Evolutionary conservation across 2,113 vertebrate genomes (phyloP).

Genomic region (Pyrgilauda ruficollis): DNA sequence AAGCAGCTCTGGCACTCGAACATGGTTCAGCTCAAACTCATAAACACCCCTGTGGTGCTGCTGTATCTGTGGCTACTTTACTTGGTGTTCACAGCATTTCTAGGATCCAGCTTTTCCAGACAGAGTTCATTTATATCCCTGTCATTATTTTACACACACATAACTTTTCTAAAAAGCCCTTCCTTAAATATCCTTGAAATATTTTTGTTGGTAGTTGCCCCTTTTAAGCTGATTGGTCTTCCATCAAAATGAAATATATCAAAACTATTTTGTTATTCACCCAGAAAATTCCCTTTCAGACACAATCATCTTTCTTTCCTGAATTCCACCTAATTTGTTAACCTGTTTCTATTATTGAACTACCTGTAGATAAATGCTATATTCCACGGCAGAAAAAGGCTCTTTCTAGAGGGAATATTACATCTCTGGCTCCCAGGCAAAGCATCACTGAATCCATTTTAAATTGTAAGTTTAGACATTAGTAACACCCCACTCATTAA

Average conservation of each 20-base stretch:
- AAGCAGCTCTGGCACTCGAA: background rate
- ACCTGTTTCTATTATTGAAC: background rate
- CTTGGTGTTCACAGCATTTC: background rate
- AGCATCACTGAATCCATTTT: background rate
- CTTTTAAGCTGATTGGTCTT: conserved; percentile 22
- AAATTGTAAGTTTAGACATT: background rate
- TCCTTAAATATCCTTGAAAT: conserved; percentile 35
- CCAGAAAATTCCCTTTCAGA: conserved; percentile 40
- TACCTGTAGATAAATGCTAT: background rate
- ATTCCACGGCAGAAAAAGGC: background rate
- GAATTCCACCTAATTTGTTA: conserved; percentile 42
- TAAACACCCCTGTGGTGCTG: background rate
- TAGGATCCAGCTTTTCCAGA: background rate
- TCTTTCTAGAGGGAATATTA: background rate
- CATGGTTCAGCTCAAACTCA: background rate
- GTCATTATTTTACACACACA: background rate
- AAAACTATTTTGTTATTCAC: conserved; percentile 46
- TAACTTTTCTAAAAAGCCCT: conserved; percentile 11
- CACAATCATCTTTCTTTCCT: conserved; percentile 32
- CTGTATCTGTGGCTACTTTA: background rate
- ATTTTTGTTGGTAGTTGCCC: background rate
- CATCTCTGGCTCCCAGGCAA: background rate
- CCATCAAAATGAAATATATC: conserved; percentile 46
- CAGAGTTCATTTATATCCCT: background rate
- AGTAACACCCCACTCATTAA: background rate